Evolutionary conservation across 2,113 vertebrate species (phyloP), one percentile per base, ranked within the genome.

Genomic region (Abramis brama): DNA sequence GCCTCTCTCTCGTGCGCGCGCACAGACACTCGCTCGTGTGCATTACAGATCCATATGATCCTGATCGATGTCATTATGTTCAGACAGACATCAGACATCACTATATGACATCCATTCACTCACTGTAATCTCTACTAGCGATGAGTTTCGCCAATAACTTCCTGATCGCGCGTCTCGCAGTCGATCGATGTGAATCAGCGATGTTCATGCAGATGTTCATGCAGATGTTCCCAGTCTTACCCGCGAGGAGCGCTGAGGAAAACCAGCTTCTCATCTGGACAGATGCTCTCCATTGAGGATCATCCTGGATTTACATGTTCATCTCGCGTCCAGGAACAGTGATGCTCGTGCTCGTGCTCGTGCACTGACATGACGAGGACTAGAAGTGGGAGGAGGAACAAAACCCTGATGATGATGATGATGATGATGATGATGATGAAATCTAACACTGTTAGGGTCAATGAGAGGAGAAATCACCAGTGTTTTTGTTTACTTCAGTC

Each of bases 351-450:
- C 50, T 17, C 15, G 50, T 43, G 43, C 43, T 43, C 43, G 43
- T 43, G 43, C 43, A 52, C 17, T 70, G n/a, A 82, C 64, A 70
- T 2, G 43, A 23, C 45, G 80, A 70, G 25, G 25, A 23, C 15
- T 47, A 25, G 39, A 83, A 25, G 81, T 57, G 64, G 81, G 68
- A 73, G 81, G 81, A 43, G 50, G 30, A 79, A 60, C 77, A 39
- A 25, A 36, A 43, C 77, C 39, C 52, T 62, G 77, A 77, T 30
- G 74, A 77, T 8, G 45, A 75, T 25, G 33, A 17, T 55, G 84
- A 43, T 0, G 50, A 52, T 17, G 50, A 52, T 52, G 50, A 52
- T 43, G 43, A 43, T 43, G 43, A 52, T 86, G 59, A 33, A 57
- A 23, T 73, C 5, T 59, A 36, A 33, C 17, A 59, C 25, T 33